These are phyloP conservation scores for Brenthis ino DNA, from an alignment of 2,888 invertebrate genomes.

Conservation along the genomic window DNA sequence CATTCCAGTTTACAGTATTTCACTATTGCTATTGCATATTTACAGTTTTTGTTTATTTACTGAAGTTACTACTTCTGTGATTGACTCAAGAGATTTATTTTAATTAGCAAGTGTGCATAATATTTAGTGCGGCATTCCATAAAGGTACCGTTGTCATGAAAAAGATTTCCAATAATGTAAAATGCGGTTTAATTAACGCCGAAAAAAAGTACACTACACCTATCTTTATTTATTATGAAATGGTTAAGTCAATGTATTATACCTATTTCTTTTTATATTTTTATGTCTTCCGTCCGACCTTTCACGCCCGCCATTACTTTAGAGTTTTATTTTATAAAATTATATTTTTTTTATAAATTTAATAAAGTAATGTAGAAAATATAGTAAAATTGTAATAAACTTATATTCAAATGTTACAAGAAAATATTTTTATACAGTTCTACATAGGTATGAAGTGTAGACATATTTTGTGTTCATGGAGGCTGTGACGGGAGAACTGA, in stretches of 20 bases:
- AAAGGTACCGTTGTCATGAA: constrained; percentile 22
- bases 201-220: neutral
- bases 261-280: neutral
- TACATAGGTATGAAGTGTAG: constrained; percentile 3
- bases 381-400: neutral
- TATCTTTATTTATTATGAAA: neutral
- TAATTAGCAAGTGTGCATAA: neutral
- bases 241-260: neutral
- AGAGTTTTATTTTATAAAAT: neutral
- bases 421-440: constrained; percentile 10
- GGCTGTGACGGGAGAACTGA: constrained; percentile 42
- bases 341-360: constrained; percentile 9
- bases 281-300: constrained; percentile 39
- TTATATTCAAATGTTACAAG: constrained; percentile 1
- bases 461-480: constrained; percentile 36
- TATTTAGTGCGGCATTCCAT: constrained; percentile 21
- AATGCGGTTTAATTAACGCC: neutral
- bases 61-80: constrained; percentile 7
- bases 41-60: constrained; percentile 12
- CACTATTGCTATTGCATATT: constrained; percentile 33
- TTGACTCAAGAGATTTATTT: neutral
- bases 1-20: constrained; percentile 42
- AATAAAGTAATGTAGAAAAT: neutral
- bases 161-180: neutral
- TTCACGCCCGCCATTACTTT: constrained; percentile 22